Evolutionary conservation across 2,888 invertebrate species (phyloP).

Genomic region (Pseudanteris insignis): DNA sequence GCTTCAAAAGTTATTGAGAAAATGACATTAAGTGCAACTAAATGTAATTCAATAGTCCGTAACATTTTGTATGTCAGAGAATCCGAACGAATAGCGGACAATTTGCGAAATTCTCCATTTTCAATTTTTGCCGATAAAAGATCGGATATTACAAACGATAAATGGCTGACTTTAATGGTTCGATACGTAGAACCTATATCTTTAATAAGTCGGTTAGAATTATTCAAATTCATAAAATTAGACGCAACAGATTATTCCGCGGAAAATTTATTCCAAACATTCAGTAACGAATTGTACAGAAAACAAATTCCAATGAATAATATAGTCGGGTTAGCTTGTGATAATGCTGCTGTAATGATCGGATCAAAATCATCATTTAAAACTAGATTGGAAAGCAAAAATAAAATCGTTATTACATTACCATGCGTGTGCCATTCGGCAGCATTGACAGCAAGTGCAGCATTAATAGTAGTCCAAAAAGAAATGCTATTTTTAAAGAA

Average conservation of each 20-base stretch:
- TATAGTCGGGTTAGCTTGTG: constrained; percentile 1
- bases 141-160: constrained; percentile 16
- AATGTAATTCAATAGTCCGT: background rate
- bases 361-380: constrained; percentile 7
- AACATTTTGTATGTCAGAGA: background rate
- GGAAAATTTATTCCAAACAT: background rate
- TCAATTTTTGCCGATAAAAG: constrained; percentile 13
- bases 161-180: constrained; percentile 8
- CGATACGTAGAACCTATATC: constrained; percentile 1
- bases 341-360: constrained; percentile 8
- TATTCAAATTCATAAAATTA: constrained; percentile 7
- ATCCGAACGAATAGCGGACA: background rate
- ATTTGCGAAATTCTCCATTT: constrained; percentile 2
- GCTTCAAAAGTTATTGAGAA: background rate
- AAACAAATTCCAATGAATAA: constrained; percentile 11
- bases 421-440: constrained; percentile 9
- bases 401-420: background rate
- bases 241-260: constrained; percentile 14
- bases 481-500: background rate
- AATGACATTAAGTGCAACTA: background rate
- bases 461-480: constrained; percentile 1
- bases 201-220: background rate
- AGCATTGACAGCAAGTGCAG: constrained; percentile 4
- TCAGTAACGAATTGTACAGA: background rate
- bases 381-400: background rate